Percentiles rank a stretch among this genome's conserved stretches.
phyloP scores from a whole-genome alignment of 2,113 vertebrate species.

The Indicator maculatus region DNA sequence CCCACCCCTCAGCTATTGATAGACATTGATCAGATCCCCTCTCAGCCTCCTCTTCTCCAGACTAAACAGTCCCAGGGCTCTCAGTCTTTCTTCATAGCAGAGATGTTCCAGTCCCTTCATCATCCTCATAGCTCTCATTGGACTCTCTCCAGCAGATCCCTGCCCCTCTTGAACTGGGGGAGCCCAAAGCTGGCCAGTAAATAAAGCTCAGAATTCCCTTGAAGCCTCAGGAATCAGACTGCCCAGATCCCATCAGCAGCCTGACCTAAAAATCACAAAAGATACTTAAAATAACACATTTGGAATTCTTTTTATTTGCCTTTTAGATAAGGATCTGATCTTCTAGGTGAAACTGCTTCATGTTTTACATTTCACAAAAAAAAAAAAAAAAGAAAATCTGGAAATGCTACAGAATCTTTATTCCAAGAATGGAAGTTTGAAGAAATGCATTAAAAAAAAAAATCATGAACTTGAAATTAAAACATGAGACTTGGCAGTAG shows the following conservation, averaged over 20 bases:
- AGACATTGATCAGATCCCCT: no score
- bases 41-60: no score
- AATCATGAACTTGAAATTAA: conserved; percentile 60
- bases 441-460: conserved; percentile 26
- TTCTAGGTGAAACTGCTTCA: conserved; percentile 10
- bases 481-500: conserved; percentile 63
- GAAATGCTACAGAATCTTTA: conserved; percentile 51
- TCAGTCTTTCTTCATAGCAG: no score
- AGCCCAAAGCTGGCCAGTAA: neutral
- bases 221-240: neutral
- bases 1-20: no score
- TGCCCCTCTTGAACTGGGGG: no score
- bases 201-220: neutral
- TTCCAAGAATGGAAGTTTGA: conserved; percentile 55
- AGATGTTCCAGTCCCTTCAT: no score
- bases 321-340: conserved; percentile 12
- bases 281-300: neutral
- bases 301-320: conserved; percentile 24
- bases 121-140: no score
- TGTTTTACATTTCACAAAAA: conserved; percentile 11
- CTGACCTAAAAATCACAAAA: neutral
- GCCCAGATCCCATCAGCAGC: neutral
- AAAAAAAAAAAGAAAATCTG: neutral
- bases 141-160: no score
- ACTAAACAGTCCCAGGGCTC: no score